Evolutionary conservation across 2,113 vertebrate species (phyloP), one percentile per base, ranked within the genome.

Genomic region (Camelus bactrianus): DNA sequence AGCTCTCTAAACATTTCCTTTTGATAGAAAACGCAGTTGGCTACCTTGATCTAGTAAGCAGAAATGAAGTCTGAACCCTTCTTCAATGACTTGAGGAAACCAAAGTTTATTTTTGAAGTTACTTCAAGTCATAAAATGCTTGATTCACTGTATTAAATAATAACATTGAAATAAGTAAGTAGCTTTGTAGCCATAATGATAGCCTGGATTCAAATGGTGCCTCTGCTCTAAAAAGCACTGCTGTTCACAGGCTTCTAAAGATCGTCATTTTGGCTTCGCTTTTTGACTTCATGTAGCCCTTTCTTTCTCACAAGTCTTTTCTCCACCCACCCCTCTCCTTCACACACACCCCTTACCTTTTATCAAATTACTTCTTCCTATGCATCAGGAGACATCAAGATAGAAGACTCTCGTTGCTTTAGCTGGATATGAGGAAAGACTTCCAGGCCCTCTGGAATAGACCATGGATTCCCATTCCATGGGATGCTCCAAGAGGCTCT

Each of bases 41-140:
- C 75, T 73, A 89, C 91, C 96, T 97, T 97, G 93, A 81, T 67
- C 85, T 94, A 35, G 69, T 82, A 91, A 95, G 67, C 82, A 97
- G 96, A 82, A 86, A 77, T 85, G 81, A 97, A 96, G 81, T 70
- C 93, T 88, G n/a, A 88, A 94, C 82, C 80, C 73, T 91, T 92
- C 93, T 94, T 89, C 81, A 85, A 83, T 89, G 79, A 82, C 89
- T 95, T 16, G 17, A 70, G 38, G 42, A 93, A 93, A 81, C 10
- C 14, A 67, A 96, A n/a, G 10, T 73, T 96, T 95, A 98, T 93
- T 95, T 97, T 60, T 97, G 94, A 97, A 98, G 95, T 96, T 62
- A 85, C 82, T 94, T 95, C 81, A 91, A 95, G 91, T 93, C 97
- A 97, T 98, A 95, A 97, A 97, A 89, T 65, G 86, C 69, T 93